phyloP scores from a whole-genome alignment of 2,888 invertebrate species.

The Agonopterix subpropinquella region DNA sequence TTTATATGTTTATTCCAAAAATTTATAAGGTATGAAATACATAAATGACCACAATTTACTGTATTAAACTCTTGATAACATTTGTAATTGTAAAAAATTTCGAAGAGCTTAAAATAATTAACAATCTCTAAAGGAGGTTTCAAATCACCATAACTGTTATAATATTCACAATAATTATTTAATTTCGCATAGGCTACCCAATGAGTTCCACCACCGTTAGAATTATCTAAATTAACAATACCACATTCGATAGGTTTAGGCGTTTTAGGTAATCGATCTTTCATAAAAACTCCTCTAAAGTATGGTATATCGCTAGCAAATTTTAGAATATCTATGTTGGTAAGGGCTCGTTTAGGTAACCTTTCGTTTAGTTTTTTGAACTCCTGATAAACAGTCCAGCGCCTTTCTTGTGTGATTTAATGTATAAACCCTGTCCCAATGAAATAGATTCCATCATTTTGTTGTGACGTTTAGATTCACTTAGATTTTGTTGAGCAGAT shows the following conservation, averaged over 20 bases:
- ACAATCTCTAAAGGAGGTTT: no score
- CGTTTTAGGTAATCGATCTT: no score
- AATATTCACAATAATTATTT: no score
- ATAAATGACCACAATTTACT: slow-evolving; percentile 27
- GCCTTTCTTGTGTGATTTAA: slow-evolving; percentile 25
- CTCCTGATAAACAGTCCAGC: slow-evolving; percentile 4
- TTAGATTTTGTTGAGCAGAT: slow-evolving; percentile 18
- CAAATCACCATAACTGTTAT: no score
- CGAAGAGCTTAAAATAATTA: no score
- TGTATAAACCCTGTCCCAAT: slow-evolving; percentile 29
- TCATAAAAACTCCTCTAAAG: no score
- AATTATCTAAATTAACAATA: no score
- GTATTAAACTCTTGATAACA: slow-evolving; percentile 23
- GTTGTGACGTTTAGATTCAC: slow-evolving; percentile 8
- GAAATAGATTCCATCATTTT: slow-evolving; percentile 37
- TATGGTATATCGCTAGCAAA: no score
- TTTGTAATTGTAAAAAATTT: slow-evolving; percentile 21
- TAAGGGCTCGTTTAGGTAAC: slow-evolving; percentile 5
- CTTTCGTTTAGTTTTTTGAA: slow-evolving; percentile 18
- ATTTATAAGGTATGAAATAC: slow-evolving; percentile 21
- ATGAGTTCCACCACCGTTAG: no score
- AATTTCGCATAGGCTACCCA: no score
- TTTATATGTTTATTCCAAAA: slow-evolving; percentile 12
- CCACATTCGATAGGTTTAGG: no score
- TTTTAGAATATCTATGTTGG: slow-evolving; percentile 1